Conservation (phyloP, 1,140 invertebrate genomes). For the Heliconius hermathena region DNA sequence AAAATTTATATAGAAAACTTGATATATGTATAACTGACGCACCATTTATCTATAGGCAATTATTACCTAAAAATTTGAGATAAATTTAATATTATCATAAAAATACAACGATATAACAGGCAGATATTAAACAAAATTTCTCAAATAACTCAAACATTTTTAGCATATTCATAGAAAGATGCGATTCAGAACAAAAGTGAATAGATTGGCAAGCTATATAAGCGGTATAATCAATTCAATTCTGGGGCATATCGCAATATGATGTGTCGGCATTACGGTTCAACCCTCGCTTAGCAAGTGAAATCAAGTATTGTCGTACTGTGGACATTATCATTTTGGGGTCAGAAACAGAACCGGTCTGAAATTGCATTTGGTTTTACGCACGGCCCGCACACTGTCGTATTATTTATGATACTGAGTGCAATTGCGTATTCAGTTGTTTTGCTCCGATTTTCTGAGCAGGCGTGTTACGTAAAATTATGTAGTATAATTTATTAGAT, state of each 20-base stretch:
- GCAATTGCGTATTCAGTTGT: background rate
- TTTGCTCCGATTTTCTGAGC: slow-evolving; percentile 5
- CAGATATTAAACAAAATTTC: background rate
- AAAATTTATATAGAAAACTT: background rate
- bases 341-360: slow-evolving; percentile 18
- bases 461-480: background rate
- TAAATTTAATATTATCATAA: background rate
- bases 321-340: slow-evolving; percentile 30
- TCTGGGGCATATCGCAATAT: slow-evolving; percentile 6
- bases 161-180: background rate
- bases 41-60: background rate
- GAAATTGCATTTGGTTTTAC: slow-evolving; percentile 22
- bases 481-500: too few species aligned
- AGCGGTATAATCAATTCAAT: slow-evolving; percentile 1
- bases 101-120: background rate
- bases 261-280: slow-evolving; percentile 20
- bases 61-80: background rate
- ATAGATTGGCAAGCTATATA: background rate
- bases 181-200: background rate
- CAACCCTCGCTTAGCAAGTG: slow-evolving; percentile 34
- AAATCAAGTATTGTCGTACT: slow-evolving; percentile 32
- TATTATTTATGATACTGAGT: slow-evolving; percentile 6
- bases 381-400: background rate
- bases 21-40: background rate
- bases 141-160: background rate